A percentile compares a stretch with the other conserved stretches of the same genome.
phyloP scores from a whole-genome alignment of 2,113 vertebrate genomes.

The Alexandromys fortis region DNA sequence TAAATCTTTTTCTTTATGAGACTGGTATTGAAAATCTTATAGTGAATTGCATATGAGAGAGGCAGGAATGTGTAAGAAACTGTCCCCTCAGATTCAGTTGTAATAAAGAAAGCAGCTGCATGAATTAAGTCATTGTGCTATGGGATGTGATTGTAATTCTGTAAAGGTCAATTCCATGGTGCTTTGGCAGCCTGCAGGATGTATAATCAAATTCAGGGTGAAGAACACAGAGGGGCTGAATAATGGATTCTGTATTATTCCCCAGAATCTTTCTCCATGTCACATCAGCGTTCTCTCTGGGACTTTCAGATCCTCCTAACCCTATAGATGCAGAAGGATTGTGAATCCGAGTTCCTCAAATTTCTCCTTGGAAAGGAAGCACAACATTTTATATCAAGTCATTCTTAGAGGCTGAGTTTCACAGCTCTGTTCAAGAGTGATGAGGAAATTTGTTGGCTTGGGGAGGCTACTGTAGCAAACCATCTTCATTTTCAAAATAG shows the following conservation, averaged over 20 bases:
- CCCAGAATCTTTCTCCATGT: neutral
- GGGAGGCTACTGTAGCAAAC: neutral
- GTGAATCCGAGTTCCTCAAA: neutral
- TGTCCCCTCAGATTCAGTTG: neutral
- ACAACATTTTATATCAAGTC: neutral
- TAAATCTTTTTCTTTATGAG: neutral
- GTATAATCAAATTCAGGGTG: neutral
- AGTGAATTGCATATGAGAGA: neutral
- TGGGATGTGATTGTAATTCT: neutral
- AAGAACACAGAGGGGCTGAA: neutral
- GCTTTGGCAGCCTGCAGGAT: neutral
- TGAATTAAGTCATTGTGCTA: neutral
- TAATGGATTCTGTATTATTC: neutral
- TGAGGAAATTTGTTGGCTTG: neutral
- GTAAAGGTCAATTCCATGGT: neutral
- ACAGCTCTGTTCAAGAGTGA: neutral
- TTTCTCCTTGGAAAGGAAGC: neutral
- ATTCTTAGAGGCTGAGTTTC: neutral
- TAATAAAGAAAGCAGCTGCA: constrained; percentile 23
- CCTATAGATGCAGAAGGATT: neutral
- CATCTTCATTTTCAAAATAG: constrained; percentile 15
- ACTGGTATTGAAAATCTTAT: neutral
- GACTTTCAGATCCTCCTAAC: neutral
- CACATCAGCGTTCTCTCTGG: neutral
- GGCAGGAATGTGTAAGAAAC: neutral